Evolutionary conservation across 2,888 invertebrate species (phyloP), one percentile per base, ranked within the genome.

Genomic region (Volucella bombylans): DNA sequence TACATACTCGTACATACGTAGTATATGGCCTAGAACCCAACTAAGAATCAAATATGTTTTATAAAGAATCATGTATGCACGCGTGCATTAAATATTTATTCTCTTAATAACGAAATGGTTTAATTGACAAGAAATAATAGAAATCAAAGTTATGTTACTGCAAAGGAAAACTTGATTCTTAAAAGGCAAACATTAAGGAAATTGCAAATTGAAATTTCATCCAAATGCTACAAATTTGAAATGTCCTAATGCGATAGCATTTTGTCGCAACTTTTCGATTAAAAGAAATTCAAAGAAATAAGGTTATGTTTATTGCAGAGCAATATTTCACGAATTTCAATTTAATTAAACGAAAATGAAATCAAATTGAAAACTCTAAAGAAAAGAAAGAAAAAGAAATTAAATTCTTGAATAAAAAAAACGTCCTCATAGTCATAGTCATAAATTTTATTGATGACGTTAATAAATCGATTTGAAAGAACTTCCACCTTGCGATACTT

Each of bases 401-500:
- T 14, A 14, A 79, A 67, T 73, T 71, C 54, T 49, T 3, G 8
- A 39, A 45, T 59, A 45, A 76, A 68, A 18, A 55, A 69, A 61
- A 59, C 8, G 55, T 72, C 67, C 67, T 80, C 55, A 85, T 71
- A 76, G 79, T 79, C 79, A 45, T 79, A 59, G 76, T 68, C 85
- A 81, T 85, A 85, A 85, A 85, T 85, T 85, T 85, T 81, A 81
- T 76, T 85, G 85, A 85, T 76, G 85, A 81, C 85, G 67, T 85
- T 85, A 85, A 81, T 85, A 85, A 85, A 85, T 85, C 81, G 85
- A 85, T 81, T 81, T 85, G 73, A 72, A 81, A 76, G 47, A 85
- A 76, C 76, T 68, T 85, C 76, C 76, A 81, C 85, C 85, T 81
- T 85, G 68, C 57, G 67, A 72, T 47, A 14, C 55, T 71, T 61